Evolutionary conservation across 2,888 invertebrate species (phyloP), one percentile per base, ranked within the genome.

Genomic region (Cyclophora albipunctata): DNA sequence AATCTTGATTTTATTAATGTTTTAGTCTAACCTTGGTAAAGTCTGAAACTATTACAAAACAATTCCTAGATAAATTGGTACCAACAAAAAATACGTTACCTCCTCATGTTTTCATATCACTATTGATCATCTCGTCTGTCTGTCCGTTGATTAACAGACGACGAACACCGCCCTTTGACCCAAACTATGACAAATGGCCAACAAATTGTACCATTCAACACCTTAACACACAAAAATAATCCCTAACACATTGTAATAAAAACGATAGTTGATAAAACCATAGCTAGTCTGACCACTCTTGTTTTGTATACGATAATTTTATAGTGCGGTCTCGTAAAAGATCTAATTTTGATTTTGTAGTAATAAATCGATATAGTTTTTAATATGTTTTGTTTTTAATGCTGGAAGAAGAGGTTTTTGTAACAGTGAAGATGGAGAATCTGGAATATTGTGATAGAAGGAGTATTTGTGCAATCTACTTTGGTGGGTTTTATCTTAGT

Each of bases 131-230:
- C 72, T 63, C 58, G 66, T 72, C 75, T 67, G 75, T 73, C 74
- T 53, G 61, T 73, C 56, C 66, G 73, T 78, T 80, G 81, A 81
- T 82, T 78, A 80, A 69, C 71, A 71, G 67, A 72, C 75, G 75
- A 74, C 76, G 74, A 69, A 77, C 80, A 69, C 64, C 74, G 72
- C 77, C 78, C 79, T 77, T 67, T 78, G 81, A 81, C 81, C 78
- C 65, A 52, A 58, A 62, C 55, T 64, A 74, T 83, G 82, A 83
- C 82, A 82, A 82, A 82, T 81, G 77, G 71, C 76, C 75, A 71
- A 66, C 64, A 71, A 72, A 69, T 73, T 67, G 68, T 64, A 63
- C 54, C 58, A 62, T 62, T 58, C 53, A 59, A 55, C 57, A 54
- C 53, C 3, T n/a, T 33, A 35, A 3, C 46, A 54, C 46, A 5